A percentile compares a stretch with the other conserved stretches of the same genome.
phyloP scores from a whole-genome alignment of 2,888 invertebrate genomes.

The Drosophila anomalata region DNA sequence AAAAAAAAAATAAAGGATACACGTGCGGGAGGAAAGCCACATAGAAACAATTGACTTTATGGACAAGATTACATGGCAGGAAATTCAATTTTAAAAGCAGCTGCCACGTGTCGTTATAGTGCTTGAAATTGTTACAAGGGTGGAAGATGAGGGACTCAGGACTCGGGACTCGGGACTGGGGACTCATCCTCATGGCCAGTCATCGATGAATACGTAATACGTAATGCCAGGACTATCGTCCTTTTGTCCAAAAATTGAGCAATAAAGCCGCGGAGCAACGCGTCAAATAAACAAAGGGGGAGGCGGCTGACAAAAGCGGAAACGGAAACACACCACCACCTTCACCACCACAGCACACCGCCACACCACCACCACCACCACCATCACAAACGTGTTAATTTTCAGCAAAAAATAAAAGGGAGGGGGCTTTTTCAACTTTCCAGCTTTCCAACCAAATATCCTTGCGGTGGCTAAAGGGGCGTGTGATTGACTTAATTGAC shows the following conservation, averaged over 20 bases:
- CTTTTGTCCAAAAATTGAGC: constrained; percentile 62
- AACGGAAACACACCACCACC: constrained; percentile 75
- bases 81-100: constrained; percentile 84
- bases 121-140: constrained; percentile 80
- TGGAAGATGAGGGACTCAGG: constrained; percentile 34
- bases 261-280: constrained; percentile 60
- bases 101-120: constrained; percentile 83
- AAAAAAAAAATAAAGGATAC: constrained; percentile 34
- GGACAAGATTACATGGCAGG: constrained; percentile 80
- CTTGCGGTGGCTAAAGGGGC: constrained; percentile 82
- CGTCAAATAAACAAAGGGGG: constrained; percentile 64
- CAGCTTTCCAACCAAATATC: constrained; percentile 16
- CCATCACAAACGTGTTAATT: constrained; percentile 66
- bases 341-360: neutral
- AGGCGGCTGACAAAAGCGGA: constrained; percentile 43
- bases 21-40: constrained; percentile 46
- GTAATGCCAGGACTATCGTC: constrained; percentile 11
- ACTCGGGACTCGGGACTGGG: neutral
- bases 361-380: constrained; percentile 13
- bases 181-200: constrained; percentile 17
- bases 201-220: constrained; percentile 70
- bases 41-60: constrained; percentile 79
- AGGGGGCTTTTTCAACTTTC: constrained; percentile 30
- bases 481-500: constrained; percentile 84
- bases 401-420: constrained; percentile 16